Conservation (phyloP, 64 coral and sea anemone species). For the Montipora sp. region DNA sequence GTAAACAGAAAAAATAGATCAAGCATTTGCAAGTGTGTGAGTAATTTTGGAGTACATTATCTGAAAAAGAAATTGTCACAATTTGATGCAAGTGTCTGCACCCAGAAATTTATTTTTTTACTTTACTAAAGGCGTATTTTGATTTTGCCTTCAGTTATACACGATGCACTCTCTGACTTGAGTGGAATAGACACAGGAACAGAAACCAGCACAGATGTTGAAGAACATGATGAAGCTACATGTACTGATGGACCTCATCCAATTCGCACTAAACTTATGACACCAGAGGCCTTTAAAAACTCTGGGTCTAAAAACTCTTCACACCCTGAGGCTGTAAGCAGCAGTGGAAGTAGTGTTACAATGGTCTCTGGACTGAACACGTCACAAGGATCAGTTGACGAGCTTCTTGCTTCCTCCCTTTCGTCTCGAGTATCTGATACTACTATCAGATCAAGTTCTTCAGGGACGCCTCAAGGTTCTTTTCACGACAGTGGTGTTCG, state of each 20-base stretch:
- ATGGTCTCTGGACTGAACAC: slow-evolving; percentile 69
- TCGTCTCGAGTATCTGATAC: slow-evolving; percentile 76
- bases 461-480: slow-evolving; percentile 72
- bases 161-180: slow-evolving; percentile 89
- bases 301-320: neutral
- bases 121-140: neutral
- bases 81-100: neutral
- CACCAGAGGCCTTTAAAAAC: slow-evolving; percentile 86
- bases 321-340: slow-evolving; percentile 57
- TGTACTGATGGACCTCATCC: slow-evolving; percentile 23
- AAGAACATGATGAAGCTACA: slow-evolving; percentile 70
- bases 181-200: slow-evolving; percentile 92
- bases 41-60: too few species aligned
- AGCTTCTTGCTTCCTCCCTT: slow-evolving; percentile 56
- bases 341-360: slow-evolving; percentile 80
- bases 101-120: neutral
- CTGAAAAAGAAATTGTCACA: too few species aligned
- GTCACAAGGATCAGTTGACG: slow-evolving; percentile 64
- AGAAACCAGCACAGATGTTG: slow-evolving; percentile 84
- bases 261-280: slow-evolving; percentile 71
- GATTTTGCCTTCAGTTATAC: slow-evolving; percentile 53
- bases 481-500: slow-evolving; percentile 31
- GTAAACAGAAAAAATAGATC: too few species aligned
- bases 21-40: too few species aligned
- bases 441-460: slow-evolving; percentile 74